Percentiles rank a stretch among this genome's conserved stretches.
phyloP scores from a whole-genome alignment of 2,113 vertebrate genomes.

The Engraulis encrasicolus region DNA sequence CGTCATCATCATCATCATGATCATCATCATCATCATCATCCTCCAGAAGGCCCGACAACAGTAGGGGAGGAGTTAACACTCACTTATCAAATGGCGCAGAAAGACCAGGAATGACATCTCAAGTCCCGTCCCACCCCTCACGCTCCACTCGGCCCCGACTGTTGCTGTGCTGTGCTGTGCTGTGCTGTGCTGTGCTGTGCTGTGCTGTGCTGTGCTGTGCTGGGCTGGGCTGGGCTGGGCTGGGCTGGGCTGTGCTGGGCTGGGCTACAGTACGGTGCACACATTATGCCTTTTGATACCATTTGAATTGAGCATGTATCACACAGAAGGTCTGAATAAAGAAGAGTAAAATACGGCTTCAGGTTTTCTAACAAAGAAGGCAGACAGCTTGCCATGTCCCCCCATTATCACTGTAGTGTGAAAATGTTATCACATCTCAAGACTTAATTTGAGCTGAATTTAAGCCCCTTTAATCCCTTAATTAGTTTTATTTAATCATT shows the following conservation, averaged over 20 bases:
- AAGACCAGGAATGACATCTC: slow-evolving; percentile 25
- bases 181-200: no score
- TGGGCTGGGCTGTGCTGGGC: no score
- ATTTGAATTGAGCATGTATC: no score
- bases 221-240: no score
- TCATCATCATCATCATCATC: no score
- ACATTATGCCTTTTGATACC: no score
- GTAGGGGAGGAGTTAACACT: slow-evolving; percentile 27
- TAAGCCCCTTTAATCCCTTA: slow-evolving; percentile 53
- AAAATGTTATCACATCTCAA: slow-evolving; percentile 34
- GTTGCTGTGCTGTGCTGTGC: no score
- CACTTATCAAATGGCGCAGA: slow-evolving; percentile 13
- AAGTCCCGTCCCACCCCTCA: no score
- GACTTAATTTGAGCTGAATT: slow-evolving; percentile 37
- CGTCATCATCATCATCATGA: no score
- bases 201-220: no score
- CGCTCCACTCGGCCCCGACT: slow-evolving; percentile 49
- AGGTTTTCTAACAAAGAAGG: background rate
- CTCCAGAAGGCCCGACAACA: background rate
- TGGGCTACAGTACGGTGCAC: no score
- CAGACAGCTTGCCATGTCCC: slow-evolving; percentile 9
- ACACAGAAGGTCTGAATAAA: background rate
- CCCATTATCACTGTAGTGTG: background rate
- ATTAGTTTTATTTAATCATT: slow-evolving; percentile 50
- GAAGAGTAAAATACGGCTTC: background rate